Conservation (phyloP, 2,888 invertebrate genomes). For the Boloria euphrosyne region DNA sequence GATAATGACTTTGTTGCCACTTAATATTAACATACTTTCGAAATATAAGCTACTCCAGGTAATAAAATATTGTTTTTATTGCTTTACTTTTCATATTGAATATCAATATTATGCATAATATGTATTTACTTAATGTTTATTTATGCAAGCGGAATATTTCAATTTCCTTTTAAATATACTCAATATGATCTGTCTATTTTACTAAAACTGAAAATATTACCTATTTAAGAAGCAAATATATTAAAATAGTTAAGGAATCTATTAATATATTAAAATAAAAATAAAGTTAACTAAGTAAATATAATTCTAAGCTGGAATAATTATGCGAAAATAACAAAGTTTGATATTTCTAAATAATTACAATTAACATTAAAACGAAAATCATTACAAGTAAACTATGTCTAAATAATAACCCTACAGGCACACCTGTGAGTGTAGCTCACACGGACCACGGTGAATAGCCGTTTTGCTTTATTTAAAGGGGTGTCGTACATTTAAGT, state of each 20-base stretch:
- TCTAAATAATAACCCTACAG: constrained; percentile 24
- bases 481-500: constrained; percentile 64
- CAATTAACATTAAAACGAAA: too few species aligned
- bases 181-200: too few species aligned
- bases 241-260: too few species aligned
- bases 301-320: too few species aligned
- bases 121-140: neutral
- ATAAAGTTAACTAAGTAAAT: too few species aligned
- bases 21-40: constrained; percentile 37
- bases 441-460: constrained; percentile 46
- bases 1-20: constrained; percentile 33
- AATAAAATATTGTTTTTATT: constrained; percentile 40
- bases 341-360: too few species aligned
- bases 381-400: neutral
- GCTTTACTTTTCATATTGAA: constrained; percentile 35
- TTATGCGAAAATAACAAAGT: too few species aligned
- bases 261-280: too few species aligned
- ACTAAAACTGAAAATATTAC: too few species aligned
- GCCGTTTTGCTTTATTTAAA: constrained; percentile 61
- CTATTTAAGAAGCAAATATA: too few species aligned
- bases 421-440: constrained; percentile 46
- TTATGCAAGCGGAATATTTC: too few species aligned
- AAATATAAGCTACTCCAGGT: constrained; percentile 22
- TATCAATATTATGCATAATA: constrained; percentile 17
- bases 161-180: too few species aligned